These are phyloP conservation scores for Lucifuga dentata DNA, from an alignment of 2,113 vertebrate genomes.

Conservation along the genomic window DNA sequence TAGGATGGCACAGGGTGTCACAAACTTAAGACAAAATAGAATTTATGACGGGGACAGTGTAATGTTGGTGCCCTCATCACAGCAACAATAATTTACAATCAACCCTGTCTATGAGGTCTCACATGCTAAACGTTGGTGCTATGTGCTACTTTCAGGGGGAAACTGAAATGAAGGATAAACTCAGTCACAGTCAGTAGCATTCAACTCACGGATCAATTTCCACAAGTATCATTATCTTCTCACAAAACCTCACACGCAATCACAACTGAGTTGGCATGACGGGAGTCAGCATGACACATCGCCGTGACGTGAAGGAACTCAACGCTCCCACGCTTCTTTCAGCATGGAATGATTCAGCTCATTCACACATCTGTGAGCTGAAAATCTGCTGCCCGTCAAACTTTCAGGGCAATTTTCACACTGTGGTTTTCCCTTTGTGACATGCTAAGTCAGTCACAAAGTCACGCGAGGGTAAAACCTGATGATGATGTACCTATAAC, in stretches of 20 bases:
- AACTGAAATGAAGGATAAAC: neutral
- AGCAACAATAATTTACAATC: slow-evolving; percentile 62
- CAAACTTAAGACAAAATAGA: slow-evolving; percentile 41
- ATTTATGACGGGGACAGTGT: slow-evolving; percentile 15
- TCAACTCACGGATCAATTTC: slow-evolving; percentile 47
- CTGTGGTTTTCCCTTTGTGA: slow-evolving; percentile 19
- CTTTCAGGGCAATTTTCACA: slow-evolving; percentile 11
- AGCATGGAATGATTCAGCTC: slow-evolving; percentile 48
- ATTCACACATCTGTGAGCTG: too few relatives aligned
- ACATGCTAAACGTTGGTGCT: too few relatives aligned
- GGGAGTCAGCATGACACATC: neutral
- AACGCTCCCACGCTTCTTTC: too few relatives aligned
- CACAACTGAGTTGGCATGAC: slow-evolving; percentile 54
- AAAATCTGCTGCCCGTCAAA: too few relatives aligned
- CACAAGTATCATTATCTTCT: slow-evolving; percentile 51
- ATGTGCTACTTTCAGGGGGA: slow-evolving; percentile 13
- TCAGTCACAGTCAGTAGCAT: slow-evolving; percentile 69
- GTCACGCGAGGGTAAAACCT: neutral
- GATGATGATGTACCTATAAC: slow-evolving; percentile 42
- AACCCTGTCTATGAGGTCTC: slow-evolving; percentile 38
- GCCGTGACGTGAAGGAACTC: too few relatives aligned
- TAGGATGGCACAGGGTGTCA: slow-evolving; percentile 40
- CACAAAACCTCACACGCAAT: slow-evolving; percentile 51
- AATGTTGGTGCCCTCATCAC: slow-evolving; percentile 4
- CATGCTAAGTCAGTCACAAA: slow-evolving; percentile 15